Evolutionary conservation across 2,113 vertebrate species (phyloP), one percentile per base, ranked within the genome.

Genomic region (Gopherus evgoodei): DNA sequence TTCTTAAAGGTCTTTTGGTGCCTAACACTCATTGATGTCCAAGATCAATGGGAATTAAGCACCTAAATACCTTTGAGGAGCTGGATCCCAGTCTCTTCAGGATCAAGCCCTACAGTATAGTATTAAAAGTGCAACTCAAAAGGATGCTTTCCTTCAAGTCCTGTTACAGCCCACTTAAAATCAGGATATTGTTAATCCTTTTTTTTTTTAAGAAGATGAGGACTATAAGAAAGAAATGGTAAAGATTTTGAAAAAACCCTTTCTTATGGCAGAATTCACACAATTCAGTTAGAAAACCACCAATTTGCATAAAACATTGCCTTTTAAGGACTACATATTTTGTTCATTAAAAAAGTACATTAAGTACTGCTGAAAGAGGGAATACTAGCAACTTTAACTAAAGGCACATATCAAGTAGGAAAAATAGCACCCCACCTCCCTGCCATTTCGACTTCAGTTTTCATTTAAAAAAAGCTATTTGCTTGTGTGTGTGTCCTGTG

Each of bases 311-410:
- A 56, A 91, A 89, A 84, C 53, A 90, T 0, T 91, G 57, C 83
- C 53, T 87, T 95, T 91, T 50, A 94, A 96, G 96, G 44, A 69
- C 86, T 91, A 62, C 59, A 90, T 0, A 11, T 25, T 1, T 11
- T 5, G 78, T 91, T 92, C 95, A 96, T 87, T 2, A 87, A 95
- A 88, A 5, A 91, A 62, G 76, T 56, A 59, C n/a, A 90, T 81
- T 50, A 89, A 86, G 42, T 81, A 87, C n/a, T 87, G 38, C 44
- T 86, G 81, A 35, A 90, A 93, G 89, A 93, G 6, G 72, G 22
- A 76, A 9, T 53, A 72, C 14, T 44, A 75, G 19, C 47, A 44
- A 57, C 81, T 72, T 49, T 57, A 91, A 79, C 65, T 27, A 90
- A 75, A 50, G 90, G 8, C 83, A 93, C n/a, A 85, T 42, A 93